Conservation (phyloP, 30 jellyfish, hydroid and myxozoan genomes). For the Clytia hemisphaerica region DNA sequence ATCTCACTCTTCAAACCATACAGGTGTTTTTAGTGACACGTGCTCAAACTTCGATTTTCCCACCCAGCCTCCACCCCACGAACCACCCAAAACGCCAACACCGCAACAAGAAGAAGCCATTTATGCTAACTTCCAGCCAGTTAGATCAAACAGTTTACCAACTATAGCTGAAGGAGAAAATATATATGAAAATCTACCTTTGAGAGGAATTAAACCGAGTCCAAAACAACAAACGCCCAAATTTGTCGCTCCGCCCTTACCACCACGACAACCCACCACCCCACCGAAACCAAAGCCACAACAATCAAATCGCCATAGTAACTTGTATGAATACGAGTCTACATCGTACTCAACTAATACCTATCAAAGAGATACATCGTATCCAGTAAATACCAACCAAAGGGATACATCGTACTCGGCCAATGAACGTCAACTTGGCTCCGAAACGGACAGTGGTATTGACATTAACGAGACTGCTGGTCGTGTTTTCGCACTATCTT, state of each 20-base stretch:
- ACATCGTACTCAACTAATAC: not conserved
- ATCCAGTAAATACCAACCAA: not conserved
- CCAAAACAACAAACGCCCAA: no score
- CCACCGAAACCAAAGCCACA: no score
- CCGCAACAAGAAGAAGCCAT: not conserved
- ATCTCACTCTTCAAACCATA: not conserved
- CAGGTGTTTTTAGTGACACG: not conserved
- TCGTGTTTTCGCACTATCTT: constrained; percentile 20
- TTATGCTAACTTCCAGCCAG: constrained; percentile 3
- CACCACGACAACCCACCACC: constrained; percentile 28
- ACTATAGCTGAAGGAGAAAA: constrained; percentile 15
- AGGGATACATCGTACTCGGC: not conserved
- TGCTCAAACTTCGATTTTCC: not conserved
- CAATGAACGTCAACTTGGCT: constrained; percentile 1
- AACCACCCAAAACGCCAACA: no score
- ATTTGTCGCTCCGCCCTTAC: constrained; percentile 20
- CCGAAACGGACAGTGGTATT: constrained; percentile 47
- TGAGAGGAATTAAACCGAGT: no score
- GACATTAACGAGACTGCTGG: constrained; percentile 39
- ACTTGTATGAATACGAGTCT: no score
- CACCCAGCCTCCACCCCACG: not conserved
- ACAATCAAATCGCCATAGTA: no score
- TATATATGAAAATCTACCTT: not conserved
- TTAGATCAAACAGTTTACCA: not conserved
- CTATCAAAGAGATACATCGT: not conserved